phyloP scores from a whole-genome alignment of 2,113 vertebrate species.

The Probosciger aterrimus region DNA sequence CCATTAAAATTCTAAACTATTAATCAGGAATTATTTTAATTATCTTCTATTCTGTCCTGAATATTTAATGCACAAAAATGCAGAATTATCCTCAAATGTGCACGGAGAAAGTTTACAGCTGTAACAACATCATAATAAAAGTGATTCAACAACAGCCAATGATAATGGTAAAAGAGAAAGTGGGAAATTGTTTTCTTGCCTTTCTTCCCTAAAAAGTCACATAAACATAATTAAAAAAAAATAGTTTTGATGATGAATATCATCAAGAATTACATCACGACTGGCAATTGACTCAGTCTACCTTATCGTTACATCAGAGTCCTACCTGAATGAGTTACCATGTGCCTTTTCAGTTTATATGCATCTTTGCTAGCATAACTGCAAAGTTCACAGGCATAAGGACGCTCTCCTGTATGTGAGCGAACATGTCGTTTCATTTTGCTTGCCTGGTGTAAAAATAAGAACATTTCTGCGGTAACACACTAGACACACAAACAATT shows the following conservation, averaged over 20 bases:
- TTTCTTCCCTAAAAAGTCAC: neutral
- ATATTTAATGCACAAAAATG: neutral
- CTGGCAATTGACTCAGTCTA: neutral
- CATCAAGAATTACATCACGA: neutral
- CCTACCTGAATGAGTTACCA: slow-evolving; percentile 72
- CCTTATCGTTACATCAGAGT: neutral
- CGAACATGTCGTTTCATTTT: slow-evolving; percentile 69
- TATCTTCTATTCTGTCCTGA: neutral
- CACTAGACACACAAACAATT: neutral
- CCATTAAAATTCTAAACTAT: neutral
- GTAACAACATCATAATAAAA: neutral
- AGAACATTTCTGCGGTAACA: neutral
- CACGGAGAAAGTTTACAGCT: neutral
- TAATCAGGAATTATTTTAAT: neutral
- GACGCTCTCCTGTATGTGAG: slow-evolving; percentile 70
- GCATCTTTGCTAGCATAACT: slow-evolving; percentile 72
- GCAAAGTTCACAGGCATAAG: slow-evolving; percentile 67
- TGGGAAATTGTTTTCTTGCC: neutral
- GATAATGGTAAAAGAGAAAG: neutral
- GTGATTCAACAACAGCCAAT: neutral
- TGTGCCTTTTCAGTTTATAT: slow-evolving; percentile 73
- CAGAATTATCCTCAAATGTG: neutral
- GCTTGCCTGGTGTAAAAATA: slow-evolving; percentile 37
- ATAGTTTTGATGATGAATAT: neutral
- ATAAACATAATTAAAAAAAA: neutral